phyloP scores from a whole-genome alignment of 2,797 vertebrate species.

The Cyclopterus lumpus region DNA sequence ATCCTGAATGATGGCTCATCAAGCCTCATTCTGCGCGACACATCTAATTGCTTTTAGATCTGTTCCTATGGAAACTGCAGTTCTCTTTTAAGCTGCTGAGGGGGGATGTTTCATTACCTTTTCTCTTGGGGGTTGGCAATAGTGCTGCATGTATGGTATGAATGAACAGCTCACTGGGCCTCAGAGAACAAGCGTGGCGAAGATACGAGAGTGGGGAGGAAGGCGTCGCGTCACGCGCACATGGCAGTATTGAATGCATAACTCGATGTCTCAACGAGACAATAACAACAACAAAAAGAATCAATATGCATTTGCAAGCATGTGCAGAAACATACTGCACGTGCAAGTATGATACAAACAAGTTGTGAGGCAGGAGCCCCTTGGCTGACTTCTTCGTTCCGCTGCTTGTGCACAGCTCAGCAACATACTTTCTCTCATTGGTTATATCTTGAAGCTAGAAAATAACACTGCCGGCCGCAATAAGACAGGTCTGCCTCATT shows the following conservation, averaged over 20 bases:
- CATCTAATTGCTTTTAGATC: slow-evolving; percentile 81
- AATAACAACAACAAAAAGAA: slow-evolving; percentile 7
- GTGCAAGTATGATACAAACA: neutral
- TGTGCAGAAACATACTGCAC: slow-evolving; percentile 3
- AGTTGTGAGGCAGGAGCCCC: slow-evolving; percentile 2
- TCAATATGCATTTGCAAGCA: slow-evolving; percentile 13
- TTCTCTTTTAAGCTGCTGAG: slow-evolving; percentile 73
- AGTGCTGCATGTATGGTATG: slow-evolving; percentile 55
- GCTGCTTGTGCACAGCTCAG: slow-evolving; percentile 5
- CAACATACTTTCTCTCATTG: slow-evolving; percentile 11
- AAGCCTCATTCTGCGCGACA: slow-evolving; percentile 60
- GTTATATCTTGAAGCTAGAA: slow-evolving; percentile 32
- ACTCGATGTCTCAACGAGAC: slow-evolving; percentile 34
- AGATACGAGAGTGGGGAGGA: slow-evolving; percentile 11
- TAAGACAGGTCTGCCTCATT: slow-evolving; percentile 22
- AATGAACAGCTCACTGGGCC: slow-evolving; percentile 59
- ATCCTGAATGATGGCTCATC: slow-evolving; percentile 77
- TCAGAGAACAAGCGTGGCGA: slow-evolving; percentile 46
- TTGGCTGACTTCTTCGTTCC: slow-evolving; percentile 15
- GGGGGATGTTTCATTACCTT: slow-evolving; percentile 66
- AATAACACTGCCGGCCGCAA: slow-evolving; percentile 32
- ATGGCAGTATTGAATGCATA: slow-evolving; percentile 39
- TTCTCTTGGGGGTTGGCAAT: slow-evolving; percentile 65
- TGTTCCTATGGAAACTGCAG: slow-evolving; percentile 85
- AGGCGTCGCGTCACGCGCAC: slow-evolving; percentile 27